These are phyloP conservation scores for Tigriopus californicus DNA, from an alignment of 2,888 invertebrate genomes.

Conservation along the genomic window DNA sequence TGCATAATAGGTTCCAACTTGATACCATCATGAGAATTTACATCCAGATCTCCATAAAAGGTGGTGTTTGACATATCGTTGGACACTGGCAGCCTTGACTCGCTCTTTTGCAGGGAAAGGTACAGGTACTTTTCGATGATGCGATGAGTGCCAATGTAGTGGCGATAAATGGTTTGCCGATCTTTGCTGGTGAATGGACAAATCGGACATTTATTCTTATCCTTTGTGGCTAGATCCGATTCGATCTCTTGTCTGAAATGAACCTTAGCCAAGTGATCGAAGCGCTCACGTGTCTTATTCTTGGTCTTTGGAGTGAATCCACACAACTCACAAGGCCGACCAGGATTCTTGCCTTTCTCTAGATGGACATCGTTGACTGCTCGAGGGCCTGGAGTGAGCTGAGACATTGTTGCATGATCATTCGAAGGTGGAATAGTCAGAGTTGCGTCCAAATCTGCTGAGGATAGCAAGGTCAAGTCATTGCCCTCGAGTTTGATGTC, in stretches of 20 bases:
- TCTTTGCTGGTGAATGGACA: conserved; percentile 6
- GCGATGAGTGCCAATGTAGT: conserved; percentile 10
- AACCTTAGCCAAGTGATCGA: conserved; percentile 13
- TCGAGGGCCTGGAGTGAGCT: too few species aligned
- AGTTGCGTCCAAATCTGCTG: too few species aligned
- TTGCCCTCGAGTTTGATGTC: too few species aligned
- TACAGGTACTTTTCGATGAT: conserved; percentile 6
- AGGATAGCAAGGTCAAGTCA: too few species aligned
- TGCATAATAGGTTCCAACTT: not conserved
- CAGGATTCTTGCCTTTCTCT: not conserved
- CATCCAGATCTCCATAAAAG: not conserved
- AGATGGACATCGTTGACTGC: too few species aligned
- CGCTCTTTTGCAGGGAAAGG: too few species aligned
- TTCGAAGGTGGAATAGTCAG: too few species aligned
- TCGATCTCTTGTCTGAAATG: conserved; percentile 10
- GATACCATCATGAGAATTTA: not conserved
- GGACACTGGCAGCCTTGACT: too few species aligned
- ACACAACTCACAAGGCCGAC: conserved; percentile 13
- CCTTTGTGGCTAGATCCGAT: not conserved
- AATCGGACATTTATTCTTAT: not conserved
- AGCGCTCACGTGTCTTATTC: conserved; percentile 14
- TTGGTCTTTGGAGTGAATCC: conserved; percentile 16
- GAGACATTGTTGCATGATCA: too few species aligned
- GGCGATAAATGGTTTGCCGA: conserved; percentile 8
- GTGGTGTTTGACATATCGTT: too few species aligned